phyloP scores from a whole-genome alignment of 1,140 invertebrate species.

The Cyphomyrmex costatus region DNA sequence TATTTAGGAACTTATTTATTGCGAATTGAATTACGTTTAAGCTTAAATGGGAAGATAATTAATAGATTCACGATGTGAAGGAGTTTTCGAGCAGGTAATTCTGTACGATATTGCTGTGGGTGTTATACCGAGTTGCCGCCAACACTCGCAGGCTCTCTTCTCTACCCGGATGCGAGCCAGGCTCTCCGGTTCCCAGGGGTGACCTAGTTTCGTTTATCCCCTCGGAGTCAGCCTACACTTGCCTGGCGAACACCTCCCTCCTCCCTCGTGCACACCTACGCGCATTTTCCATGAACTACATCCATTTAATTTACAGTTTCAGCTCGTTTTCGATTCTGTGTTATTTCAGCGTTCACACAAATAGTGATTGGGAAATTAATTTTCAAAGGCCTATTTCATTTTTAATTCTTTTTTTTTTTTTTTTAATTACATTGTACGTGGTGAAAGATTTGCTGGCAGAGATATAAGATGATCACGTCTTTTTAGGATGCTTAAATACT shows the following conservation, averaged over 20 bases:
- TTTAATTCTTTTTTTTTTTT: neutral
- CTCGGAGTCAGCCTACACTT: slow-evolving; percentile 64
- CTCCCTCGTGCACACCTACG: slow-evolving; percentile 53
- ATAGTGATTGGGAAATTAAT: neutral
- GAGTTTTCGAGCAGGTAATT: slow-evolving; percentile 13
- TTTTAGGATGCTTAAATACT: neutral
- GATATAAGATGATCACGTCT: neutral
- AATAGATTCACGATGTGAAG: neutral
- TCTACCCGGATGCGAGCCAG: slow-evolving; percentile 43
- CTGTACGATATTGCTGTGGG: neutral
- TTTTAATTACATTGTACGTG: neutral
- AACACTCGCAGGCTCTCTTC: slow-evolving; percentile 34
- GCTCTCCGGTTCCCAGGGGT: slow-evolving; percentile 71
- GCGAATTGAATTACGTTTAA: neutral
- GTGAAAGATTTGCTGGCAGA: neutral
- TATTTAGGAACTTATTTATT: neutral
- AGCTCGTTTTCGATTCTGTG: neutral
- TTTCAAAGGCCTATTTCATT: neutral
- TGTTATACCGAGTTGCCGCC: slow-evolving; percentile 15
- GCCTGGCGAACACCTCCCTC: slow-evolving; percentile 60
- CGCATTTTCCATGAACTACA: slow-evolving; percentile 27
- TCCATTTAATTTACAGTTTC: slow-evolving; percentile 34
- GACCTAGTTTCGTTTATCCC: slow-evolving; percentile 80
- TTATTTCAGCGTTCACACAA: neutral
- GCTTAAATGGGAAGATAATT: slow-evolving; percentile 1